Conservation (phyloP, 1,140 invertebrate species). For the Panonychus citri region DNA sequence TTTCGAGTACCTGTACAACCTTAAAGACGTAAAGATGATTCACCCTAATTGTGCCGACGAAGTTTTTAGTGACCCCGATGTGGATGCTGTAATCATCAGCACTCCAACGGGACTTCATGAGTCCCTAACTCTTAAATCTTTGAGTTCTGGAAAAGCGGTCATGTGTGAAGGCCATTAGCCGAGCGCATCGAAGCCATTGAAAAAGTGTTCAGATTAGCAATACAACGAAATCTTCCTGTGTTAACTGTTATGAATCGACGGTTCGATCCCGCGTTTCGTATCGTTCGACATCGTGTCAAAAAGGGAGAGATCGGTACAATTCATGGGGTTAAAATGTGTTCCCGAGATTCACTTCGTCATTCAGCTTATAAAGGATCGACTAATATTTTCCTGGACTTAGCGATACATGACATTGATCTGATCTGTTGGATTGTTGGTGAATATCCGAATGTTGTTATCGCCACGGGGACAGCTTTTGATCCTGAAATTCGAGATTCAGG, state of each 20-base stretch:
- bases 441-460: constrained; percentile 30
- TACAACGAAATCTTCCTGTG: constrained; percentile 29
- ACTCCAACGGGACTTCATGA: constrained; percentile 38
- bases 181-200: constrained; percentile 27
- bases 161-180: constrained; percentile 48
- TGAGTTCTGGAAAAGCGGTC: constrained; percentile 33
- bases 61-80: constrained; percentile 32
- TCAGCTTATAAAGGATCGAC: constrained; percentile 33
- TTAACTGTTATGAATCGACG: constrained; percentile 23
- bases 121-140: constrained; percentile 30
- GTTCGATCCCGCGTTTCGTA: neutral
- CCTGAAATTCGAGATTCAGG: constrained; percentile 33
- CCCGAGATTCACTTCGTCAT: neutral
- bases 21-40: constrained; percentile 24
- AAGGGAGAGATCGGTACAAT: neutral
- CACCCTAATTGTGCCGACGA: constrained; percentile 26
- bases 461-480: constrained; percentile 26
- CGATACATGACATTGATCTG: constrained; percentile 42
- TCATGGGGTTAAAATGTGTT: neutral
- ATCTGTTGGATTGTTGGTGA: constrained; percentile 19
- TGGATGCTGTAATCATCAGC: constrained; percentile 30
- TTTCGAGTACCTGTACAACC: constrained; percentile 28
- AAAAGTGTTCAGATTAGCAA: constrained; percentile 34
- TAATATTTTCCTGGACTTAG: constrained; percentile 43
- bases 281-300: neutral